Conservation (phyloP, 2,113 vertebrate genomes). For the Mormyrus lacerda region DNA sequence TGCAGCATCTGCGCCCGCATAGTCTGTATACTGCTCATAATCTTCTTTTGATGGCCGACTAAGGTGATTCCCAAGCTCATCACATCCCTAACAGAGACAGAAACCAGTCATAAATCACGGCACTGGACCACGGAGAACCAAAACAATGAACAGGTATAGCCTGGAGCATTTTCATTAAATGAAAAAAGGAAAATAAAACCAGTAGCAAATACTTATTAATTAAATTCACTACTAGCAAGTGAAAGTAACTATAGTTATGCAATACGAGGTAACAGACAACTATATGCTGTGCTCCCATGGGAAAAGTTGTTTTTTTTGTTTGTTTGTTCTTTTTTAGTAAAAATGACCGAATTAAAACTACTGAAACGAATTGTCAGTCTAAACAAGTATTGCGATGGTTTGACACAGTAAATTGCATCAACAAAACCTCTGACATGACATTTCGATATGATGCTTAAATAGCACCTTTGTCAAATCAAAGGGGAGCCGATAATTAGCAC, state of each 20-base stretch:
- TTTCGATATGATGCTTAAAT: background rate
- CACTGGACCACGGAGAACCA: background rate
- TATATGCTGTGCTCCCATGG: background rate
- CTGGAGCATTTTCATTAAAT: slow-evolving; percentile 38
- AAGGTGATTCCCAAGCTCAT: slow-evolving; percentile 97
- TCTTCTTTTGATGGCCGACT: slow-evolving; percentile 98
- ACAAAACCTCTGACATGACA: background rate
- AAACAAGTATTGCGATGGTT: background rate
- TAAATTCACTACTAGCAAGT: slow-evolving; percentile 17
- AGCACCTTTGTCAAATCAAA: background rate
- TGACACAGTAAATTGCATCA: background rate
- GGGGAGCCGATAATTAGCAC: background rate
- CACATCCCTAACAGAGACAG: slow-evolving; percentile 80
- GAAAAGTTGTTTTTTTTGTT: background rate
- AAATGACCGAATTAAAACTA: background rate
- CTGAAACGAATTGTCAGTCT: background rate
- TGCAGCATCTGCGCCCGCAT: slow-evolving; percentile 98
- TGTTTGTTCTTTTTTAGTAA: background rate
- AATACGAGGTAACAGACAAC: background rate
- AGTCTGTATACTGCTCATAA: slow-evolving; percentile 99
- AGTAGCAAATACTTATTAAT: slow-evolving; percentile 23
- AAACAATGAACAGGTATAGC: slow-evolving; percentile 33
- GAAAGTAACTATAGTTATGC: background rate
- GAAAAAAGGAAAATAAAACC: slow-evolving; percentile 26
- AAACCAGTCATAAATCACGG: slow-evolving; percentile 44